Base-by-base conservation (phyloP, 2,888 invertebrate species). In the Drosophila imparisetae region DNA sequence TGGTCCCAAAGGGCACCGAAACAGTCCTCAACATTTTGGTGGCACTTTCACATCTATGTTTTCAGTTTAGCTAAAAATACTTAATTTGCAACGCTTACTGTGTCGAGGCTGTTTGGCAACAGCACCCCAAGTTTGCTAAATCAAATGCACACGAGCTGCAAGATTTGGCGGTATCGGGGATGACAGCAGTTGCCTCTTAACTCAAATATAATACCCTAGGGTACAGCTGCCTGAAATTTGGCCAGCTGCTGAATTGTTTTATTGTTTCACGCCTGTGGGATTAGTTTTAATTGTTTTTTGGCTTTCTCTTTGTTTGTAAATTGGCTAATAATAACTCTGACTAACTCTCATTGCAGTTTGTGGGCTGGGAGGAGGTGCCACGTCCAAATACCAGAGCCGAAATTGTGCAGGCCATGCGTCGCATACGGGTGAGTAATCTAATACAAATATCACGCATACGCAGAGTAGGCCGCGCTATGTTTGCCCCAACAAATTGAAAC, bases 341-440 rank as follows among this genome's bases (percentile, higher is more conserved):
- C 13, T 55, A 10, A 64, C 65, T 88, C 83, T 76, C 89, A 90
- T 96, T 96, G 59, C 96, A 99, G 99, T 98, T 98, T 93, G 99
- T 99, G 93, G 99, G 99, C 82, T 98, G 98, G 80, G 95, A 99
- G 96, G 99, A 99, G 93, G 98, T 99, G 87, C 98, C 98, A 24
- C 95, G 99, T 83, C 99, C 99, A 36, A 97, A 97, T 83, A 99
- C 98, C 93, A 95, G 99, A 87, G 97, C 99, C 83, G 99, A 99
- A 94, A 99, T 99, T 92, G 99, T 99, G 70, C 98, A 99, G 76
- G 99, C 99, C 77, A 99, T 99, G 99, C 96, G 99, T 75, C 95
- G 98, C 91, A 99, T 99, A 93, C 95, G 99, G 93, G 99, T 99
- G 94, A 97, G 96, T 95, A 66, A 66, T 52, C 63, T 36, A 52